These are phyloP conservation scores for Eupithecia exiguata DNA, from an alignment of 2,888 invertebrate genomes.

Conservation along the genomic window DNA sequence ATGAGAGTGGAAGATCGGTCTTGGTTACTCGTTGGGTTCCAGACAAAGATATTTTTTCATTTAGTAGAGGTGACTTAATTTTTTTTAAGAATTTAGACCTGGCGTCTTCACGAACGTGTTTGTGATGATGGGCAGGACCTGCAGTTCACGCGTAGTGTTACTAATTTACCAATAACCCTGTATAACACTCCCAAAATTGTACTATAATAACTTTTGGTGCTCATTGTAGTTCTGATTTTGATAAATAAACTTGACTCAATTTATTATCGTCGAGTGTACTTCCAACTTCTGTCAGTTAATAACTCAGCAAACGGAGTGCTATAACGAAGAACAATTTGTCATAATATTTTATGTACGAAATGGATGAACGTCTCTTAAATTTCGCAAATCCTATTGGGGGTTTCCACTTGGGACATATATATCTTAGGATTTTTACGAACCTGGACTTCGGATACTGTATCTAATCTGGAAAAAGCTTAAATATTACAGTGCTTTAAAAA, in stretches of 20 bases:
- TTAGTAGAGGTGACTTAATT: too few relatives aligned
- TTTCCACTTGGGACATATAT: slow-evolving; percentile 54
- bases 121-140: too few relatives aligned
- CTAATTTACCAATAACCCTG: too few relatives aligned
- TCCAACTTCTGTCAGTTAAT: slow-evolving; percentile 42
- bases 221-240: neutral
- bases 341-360: slow-evolving; percentile 52
- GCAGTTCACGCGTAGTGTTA: too few relatives aligned
- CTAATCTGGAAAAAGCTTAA: neutral
- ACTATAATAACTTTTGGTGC: neutral
- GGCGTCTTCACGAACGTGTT: too few relatives aligned
- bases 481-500: neutral
- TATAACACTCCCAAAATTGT: neutral
- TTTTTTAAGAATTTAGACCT: too few relatives aligned
- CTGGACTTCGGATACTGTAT: slow-evolving; percentile 43
- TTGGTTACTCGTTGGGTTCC: too few relatives aligned
- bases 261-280: slow-evolving; percentile 42
- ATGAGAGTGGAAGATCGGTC: too few relatives aligned
- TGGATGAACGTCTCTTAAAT: slow-evolving; percentile 47
- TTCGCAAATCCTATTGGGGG: slow-evolving; percentile 52
- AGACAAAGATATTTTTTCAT: too few relatives aligned
- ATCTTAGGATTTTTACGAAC: slow-evolving; percentile 57
- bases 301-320: slow-evolving; percentile 38
- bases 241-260: slow-evolving; percentile 26
- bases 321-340: slow-evolving; percentile 48